Conservation (phyloP, 2,797 vertebrate species). For the Urocyon cinereoargenteus region DNA sequence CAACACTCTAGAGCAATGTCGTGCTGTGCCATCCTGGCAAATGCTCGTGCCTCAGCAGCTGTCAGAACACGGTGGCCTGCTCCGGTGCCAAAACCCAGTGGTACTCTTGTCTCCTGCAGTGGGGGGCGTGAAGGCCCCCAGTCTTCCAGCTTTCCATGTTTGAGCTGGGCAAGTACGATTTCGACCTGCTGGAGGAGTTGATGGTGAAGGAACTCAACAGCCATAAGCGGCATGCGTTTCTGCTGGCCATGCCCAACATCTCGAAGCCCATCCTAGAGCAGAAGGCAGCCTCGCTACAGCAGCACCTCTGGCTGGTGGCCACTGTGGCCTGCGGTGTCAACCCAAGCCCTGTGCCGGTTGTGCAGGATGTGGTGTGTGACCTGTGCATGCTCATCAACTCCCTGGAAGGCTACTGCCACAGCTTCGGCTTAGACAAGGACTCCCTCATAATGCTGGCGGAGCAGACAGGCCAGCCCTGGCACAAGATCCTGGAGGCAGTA, state of each 20-base stretch:
- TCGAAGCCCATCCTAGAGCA: conserved; percentile 32
- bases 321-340: conserved; percentile 41
- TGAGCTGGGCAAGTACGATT: conserved; percentile 79
- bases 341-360: conserved; percentile 43
- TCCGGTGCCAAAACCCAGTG: fast-evolving
- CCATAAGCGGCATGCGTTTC: conserved; percentile 77
- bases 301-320: conserved; percentile 74
- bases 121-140: not conserved
- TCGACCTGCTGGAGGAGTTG: conserved; percentile 74
- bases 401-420: conserved; percentile 71
- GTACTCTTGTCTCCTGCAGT: not conserved
- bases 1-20: too few species aligned
- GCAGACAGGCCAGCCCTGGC: conserved; percentile 63
- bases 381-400: conserved; percentile 56
- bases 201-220: conserved; percentile 80
- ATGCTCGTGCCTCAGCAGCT: not conserved
- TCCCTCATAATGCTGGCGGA: conserved; percentile 72
- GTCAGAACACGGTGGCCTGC: not conserved
- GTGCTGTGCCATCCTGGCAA: not conserved
- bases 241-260: conserved; percentile 71
- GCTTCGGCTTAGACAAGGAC: conserved; percentile 80
- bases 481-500: conserved; percentile 67
- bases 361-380: conserved; percentile 52
- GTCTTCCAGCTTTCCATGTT: conserved; percentile 84
- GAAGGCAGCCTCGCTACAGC: conserved; percentile 51